phyloP scores from a whole-genome alignment of 1,140 invertebrate genomes.

The Neotoxoptera formosana region DNA sequence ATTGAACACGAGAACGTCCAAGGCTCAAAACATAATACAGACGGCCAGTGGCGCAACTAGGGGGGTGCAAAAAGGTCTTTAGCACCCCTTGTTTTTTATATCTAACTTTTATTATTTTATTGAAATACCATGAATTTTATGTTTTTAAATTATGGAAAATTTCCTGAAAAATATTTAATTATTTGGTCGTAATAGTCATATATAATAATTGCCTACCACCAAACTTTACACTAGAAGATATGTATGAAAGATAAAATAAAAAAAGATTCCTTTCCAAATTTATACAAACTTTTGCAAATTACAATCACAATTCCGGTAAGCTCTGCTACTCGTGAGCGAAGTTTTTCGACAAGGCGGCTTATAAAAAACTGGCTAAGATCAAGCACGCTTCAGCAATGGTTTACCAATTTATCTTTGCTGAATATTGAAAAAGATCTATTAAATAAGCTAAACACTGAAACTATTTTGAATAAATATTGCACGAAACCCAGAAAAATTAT shows the following conservation, averaged over 20 bases:
- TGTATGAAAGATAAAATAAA: slow-evolving; percentile 22
- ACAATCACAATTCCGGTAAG: background rate
- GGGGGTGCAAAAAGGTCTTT: no score
- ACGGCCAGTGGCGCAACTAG: no score
- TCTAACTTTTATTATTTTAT: no score
- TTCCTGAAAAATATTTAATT: no score
- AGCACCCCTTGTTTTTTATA: no score
- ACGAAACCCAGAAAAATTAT: slow-evolving; percentile 21
- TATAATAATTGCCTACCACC: slow-evolving; percentile 1
- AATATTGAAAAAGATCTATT: slow-evolving; percentile 30
- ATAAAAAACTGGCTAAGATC: slow-evolving; percentile 14
- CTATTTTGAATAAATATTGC: slow-evolving; percentile 21
- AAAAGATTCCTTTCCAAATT: slow-evolving; percentile 19
- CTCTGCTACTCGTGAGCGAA: background rate
- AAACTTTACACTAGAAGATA: background rate
- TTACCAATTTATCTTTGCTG: slow-evolving; percentile 1
- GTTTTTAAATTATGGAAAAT: no score
- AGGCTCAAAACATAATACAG: no score
- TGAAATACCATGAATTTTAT: no score
- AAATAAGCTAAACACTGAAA: background rate
- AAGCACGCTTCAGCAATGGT: background rate
- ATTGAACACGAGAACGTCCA: no score
- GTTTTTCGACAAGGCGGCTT: background rate
- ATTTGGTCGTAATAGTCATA: no score
- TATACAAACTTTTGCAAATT: background rate